Evolutionary conservation across 2,113 vertebrate species (phyloP).

Genomic region (Oplegnathus fasciatus): DNA sequence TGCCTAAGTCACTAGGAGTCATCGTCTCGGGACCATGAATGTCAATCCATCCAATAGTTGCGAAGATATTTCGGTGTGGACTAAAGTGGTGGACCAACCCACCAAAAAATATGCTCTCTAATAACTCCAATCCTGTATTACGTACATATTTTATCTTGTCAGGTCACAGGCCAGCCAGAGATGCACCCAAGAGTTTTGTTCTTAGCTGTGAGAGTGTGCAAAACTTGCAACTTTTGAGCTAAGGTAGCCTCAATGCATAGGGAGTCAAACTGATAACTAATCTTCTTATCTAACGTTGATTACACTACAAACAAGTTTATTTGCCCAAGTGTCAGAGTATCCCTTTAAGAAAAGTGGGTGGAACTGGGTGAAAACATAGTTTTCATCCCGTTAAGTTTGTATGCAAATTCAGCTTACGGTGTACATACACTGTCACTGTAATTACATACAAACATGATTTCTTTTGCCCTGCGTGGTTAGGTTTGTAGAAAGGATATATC

Average conservation of each 20-base stretch:
- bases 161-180: not conserved
- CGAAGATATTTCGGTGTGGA: too few relatives aligned
- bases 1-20: not conserved
- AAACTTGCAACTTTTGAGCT: not conserved
- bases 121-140: not conserved
- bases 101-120: not conserved
- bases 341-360: slow-evolving; percentile 19
- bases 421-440: slow-evolving; percentile 44
- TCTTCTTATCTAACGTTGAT: slow-evolving; percentile 11
- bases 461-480: slow-evolving; percentile 24
- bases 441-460: slow-evolving; percentile 56
- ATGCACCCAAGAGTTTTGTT: slow-evolving; percentile 1
- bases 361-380: not conserved
- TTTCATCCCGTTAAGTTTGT: slow-evolving; percentile 32
- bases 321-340: slow-evolving; percentile 10
- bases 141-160: not conserved
- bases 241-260: not conserved
- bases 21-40: not conserved
- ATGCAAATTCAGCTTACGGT: slow-evolving; percentile 53
- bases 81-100: too few relatives aligned
- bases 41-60: not conserved
- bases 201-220: not conserved
- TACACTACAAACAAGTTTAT: not conserved
- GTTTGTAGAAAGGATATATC: slow-evolving; percentile 46
- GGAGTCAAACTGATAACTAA: slow-evolving; percentile 1